phyloP scores from a whole-genome alignment of 2,888 invertebrate species.

The Cephus pulcher region DNA sequence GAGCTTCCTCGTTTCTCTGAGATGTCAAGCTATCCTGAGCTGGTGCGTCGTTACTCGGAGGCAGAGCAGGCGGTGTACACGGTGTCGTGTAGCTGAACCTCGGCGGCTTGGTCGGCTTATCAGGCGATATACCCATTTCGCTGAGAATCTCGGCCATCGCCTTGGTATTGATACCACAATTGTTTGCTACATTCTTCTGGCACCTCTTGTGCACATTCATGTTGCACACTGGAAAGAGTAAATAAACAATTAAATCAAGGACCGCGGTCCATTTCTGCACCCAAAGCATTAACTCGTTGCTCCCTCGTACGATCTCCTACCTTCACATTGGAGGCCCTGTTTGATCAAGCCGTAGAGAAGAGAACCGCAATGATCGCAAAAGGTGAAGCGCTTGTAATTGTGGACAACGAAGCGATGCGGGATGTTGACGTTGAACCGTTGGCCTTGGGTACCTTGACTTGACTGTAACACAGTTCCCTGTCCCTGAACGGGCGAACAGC shows the following conservation, averaged over 20 bases:
- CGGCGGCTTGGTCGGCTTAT: constrained; percentile 75
- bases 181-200: constrained; percentile 99
- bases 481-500: constrained; percentile 35
- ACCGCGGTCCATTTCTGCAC: background rate
- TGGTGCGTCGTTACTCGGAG: constrained; percentile 8
- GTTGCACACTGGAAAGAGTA: constrained; percentile 78
- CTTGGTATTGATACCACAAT: constrained; percentile 98
- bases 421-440: constrained; percentile 97
- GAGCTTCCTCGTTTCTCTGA: background rate
- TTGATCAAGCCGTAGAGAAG: constrained; percentile 95
- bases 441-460: constrained; percentile 74
- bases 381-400: constrained; percentile 97
- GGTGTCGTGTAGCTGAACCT: constrained; percentile 51
- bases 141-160: constrained; percentile 94
- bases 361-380: constrained; percentile 99
- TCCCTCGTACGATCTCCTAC: constrained; percentile 61
- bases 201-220: constrained; percentile 99
- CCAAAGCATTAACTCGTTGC: background rate
- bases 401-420: constrained; percentile 97
- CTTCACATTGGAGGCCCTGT: constrained; percentile 97
- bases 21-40: background rate
- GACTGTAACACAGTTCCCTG: constrained; percentile 62
- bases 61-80: background rate
- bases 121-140: constrained; percentile 91
- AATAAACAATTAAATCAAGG: background rate